Evolutionary conservation across 2,888 invertebrate species (phyloP), one percentile per base, ranked within the genome.

Genomic region (Sussaba pulchella): DNA sequence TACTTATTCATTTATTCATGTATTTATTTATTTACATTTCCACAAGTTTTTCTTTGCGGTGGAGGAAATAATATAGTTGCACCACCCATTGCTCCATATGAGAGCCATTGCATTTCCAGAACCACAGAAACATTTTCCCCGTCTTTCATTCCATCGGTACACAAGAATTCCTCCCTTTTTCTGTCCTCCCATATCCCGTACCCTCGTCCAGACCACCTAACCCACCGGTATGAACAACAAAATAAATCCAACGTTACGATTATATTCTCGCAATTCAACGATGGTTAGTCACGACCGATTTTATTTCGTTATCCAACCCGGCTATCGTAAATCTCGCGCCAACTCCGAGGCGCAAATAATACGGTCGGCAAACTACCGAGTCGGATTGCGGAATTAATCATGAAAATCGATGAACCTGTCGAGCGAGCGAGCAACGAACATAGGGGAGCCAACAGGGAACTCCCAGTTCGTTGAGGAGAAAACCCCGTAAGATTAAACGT

Each of bases 11-110:
- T n/a, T n/a, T n/a, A n/a, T n/a, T n/a, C n/a, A n/a, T n/a, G n/a
- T n/a, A n/a, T n/a, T 2, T 43, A 3, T 2, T 43, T 6, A 31
- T 31, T 31, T 31, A 31, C 2, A 31, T 31, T 31, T 6, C 4
- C 31, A 31, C 31, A 31, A 31, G 31, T 31, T 31, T 41, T 67
- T 41, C 36, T 36, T 24, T 41, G 14, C 26, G 24, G 24, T 67
- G n/a, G 39, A 50, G 50, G 54, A 52, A 69, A 52, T 69, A 36
- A 69, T 69, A 41, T 54, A 24, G 39, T 69, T 41, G 24, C n/a
- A 19, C 12, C 41, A 14, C 47, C 14, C 26, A 17, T 66, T 63
- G 19, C 36, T 52, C 54, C 54, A 14, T 41, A 41, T 54, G 24
- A 69, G 52, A 21, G 24, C 39, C 50, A 50, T 43, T 52, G 66